Evolutionary conservation across 2,888 invertebrate genomes (phyloP), one percentile per base, ranked within the genome.

Genomic region (Andrena minutula): DNA sequence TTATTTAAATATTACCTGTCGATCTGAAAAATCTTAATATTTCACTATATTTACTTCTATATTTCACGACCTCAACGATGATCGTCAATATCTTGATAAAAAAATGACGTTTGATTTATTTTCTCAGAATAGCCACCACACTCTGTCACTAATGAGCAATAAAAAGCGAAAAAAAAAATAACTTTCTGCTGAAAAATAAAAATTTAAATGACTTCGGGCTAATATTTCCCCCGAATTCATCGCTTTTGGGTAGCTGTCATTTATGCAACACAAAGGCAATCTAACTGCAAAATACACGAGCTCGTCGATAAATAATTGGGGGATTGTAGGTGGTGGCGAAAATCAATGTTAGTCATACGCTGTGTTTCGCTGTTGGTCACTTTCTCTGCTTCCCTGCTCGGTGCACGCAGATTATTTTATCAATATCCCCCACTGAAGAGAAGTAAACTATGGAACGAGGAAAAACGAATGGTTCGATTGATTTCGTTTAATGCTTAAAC

Each of bases 351-450:
- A 65, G 35, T 28, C 51, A 41, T 65, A 56, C 53, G 28, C 26
- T 35, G 8, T 65, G 65, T 53, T 65, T 56, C 4, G 20, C 6
- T 28, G 65, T 64, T 26, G 65, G 35, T 56, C 32, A 32, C 28
- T 61, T 71, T n/a, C 53, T 65, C 32, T 53, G 53, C 8, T 28
- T 26, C 28, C 28, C 53, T 35, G 35, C 53, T 53, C 72, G 73
- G 41, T 73, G 65, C 53, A 28, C 20, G 20, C 53, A 41, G 53
- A 65, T 73, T 73, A 73, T 65, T 73, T 73, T 65, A 65, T 56
- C 53, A 65, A 65, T 65, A 65, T 73, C 41, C 26, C 41, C 53
- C 28, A 53, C 41, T 20, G 35, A 41, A 63, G 35, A 12, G 35
- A 53, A 73, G 53, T 32, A 26, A 65, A 65, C 63, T 53, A 35